Evolutionary conservation across 2,797 vertebrate genomes (phyloP).

Genomic region (Argya squamiceps): DNA sequence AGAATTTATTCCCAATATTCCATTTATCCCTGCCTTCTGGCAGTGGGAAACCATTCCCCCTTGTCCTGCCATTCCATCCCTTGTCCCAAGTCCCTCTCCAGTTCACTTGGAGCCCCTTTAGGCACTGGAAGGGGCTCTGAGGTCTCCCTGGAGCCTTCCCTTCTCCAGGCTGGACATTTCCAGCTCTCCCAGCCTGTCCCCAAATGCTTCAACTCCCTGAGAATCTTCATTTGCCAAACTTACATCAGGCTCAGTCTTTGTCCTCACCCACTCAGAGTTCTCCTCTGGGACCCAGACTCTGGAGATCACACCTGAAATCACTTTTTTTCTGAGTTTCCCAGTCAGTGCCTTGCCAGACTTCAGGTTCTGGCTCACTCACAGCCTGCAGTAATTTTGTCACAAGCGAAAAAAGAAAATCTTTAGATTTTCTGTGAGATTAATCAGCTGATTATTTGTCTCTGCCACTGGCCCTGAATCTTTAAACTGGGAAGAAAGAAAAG

Average conservation of each 20-base stretch:
- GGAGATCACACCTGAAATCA: neutral
- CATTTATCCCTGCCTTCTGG: accelerated
- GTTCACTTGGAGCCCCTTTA: accelerated
- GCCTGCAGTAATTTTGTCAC: neutral
- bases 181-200: neutral
- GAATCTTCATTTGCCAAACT: neutral
- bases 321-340: neutral
- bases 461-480: neutral
- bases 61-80: accelerated
- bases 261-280: neutral
- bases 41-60: accelerated
- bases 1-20: neutral
- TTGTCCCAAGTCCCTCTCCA: neutral
- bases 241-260: neutral
- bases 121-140: accelerated
- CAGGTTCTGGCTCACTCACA: neutral
- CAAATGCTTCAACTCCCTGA: accelerated
- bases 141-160: accelerated
- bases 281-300: neutral
- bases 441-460: neutral
- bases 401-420: neutral
- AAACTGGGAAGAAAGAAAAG: neutral
- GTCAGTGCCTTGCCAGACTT: neutral
- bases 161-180: neutral
- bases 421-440: neutral